A percentile compares a stretch with the other conserved stretches of the same genome.
Evolutionary conservation across 2,888 invertebrate genomes (phyloP).

Genomic region (Aspidiotus destructor): DNA sequence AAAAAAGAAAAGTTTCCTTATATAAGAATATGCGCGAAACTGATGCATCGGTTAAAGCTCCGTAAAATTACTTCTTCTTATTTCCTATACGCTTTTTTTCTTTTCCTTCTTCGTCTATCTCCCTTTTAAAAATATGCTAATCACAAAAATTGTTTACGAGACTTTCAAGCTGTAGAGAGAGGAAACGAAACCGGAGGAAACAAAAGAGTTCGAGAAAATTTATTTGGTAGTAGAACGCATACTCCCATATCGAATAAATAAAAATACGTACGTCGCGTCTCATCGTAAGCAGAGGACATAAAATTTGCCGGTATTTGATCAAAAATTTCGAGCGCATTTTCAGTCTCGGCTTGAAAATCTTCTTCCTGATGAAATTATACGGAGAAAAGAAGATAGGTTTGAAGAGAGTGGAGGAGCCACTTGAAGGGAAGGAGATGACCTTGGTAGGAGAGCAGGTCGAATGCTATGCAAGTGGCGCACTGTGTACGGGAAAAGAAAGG

Average conservation of each 20-base stretch:
- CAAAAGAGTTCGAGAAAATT: background rate
- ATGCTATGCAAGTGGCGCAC: too few relatives aligned
- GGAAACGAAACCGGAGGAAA: background rate
- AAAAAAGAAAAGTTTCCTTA: background rate
- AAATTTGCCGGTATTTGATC: too few relatives aligned
- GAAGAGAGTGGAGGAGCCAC: too few relatives aligned
- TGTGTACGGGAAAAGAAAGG: too few relatives aligned
- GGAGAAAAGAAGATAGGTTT: too few relatives aligned
- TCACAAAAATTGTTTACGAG: slow-evolving; percentile 1
- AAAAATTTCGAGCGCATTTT: too few relatives aligned
- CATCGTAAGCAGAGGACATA: too few relatives aligned
- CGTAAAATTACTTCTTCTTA: slow-evolving; percentile 2
- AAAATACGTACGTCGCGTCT: background rate
- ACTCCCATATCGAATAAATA: background rate
- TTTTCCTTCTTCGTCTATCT: background rate
- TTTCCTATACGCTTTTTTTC: background rate
- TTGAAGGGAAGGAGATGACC: too few relatives aligned
- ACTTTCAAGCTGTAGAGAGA: too few relatives aligned
- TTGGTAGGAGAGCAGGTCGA: too few relatives aligned
- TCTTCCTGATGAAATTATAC: too few relatives aligned
- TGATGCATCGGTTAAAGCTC: slow-evolving; percentile 4
- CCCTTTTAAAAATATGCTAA: background rate
- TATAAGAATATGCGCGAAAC: background rate
- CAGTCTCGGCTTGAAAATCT: too few relatives aligned
- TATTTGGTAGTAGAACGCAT: background rate